Evolutionary conservation across 2,113 vertebrate genomes (phyloP).

Genomic region (Misgurnus anguillicaudatus): DNA sequence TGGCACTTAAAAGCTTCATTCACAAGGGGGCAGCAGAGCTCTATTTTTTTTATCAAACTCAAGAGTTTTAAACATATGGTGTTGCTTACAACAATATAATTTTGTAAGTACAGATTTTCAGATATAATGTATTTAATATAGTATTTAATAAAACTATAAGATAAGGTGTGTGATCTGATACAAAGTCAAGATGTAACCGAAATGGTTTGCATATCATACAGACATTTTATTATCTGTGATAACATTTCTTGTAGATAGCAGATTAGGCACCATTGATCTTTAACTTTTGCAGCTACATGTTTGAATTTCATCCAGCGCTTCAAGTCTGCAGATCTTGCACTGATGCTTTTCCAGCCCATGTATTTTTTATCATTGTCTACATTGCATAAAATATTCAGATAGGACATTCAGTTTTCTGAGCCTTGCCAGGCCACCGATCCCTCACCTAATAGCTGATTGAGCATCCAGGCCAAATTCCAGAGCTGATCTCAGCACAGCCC

Average conservation of each 20-base stretch:
- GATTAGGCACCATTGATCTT: background rate
- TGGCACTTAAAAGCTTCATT: background rate
- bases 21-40: constrained; percentile 48
- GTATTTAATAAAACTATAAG: background rate
- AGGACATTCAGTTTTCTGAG: constrained; percentile 48
- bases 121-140: too few relatives aligned
- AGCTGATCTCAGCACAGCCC: constrained; percentile 1
- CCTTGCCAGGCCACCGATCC: constrained; percentile 38
- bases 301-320: constrained; percentile 34
- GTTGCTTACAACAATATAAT: background rate
- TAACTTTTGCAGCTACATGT: constrained; percentile 20
- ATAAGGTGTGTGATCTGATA: background rate
- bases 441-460: constrained; percentile 32
- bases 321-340: constrained; percentile 23
- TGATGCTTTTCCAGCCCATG: constrained; percentile 34
- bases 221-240: background rate
- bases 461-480: constrained; percentile 38
- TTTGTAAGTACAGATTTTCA: too few relatives aligned
- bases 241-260: background rate
- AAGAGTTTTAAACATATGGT: background rate
- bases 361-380: constrained; percentile 58
- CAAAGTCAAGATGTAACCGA: background rate
- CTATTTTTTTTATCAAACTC: constrained; percentile 12
- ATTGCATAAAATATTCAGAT: constrained; percentile 57
- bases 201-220: background rate